Conservation (phyloP, 2,113 vertebrate genomes). For the Hyla sarda region DNA sequence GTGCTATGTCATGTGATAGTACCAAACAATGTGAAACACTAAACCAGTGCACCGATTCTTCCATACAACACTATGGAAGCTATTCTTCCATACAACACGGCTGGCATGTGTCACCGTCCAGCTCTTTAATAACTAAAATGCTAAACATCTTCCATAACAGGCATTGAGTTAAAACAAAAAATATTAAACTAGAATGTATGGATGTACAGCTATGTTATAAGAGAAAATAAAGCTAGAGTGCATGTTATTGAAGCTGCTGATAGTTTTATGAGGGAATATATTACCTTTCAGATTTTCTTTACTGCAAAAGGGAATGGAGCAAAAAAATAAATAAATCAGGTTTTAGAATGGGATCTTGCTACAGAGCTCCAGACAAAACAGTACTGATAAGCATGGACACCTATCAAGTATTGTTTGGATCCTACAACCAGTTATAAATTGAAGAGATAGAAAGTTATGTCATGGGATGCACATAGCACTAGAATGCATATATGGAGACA, state of each 20-base stretch:
- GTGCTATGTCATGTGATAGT: not conserved
- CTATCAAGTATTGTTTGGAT: not conserved
- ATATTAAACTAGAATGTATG: not conserved
- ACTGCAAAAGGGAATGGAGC: not conserved
- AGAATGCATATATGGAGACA: not conserved
- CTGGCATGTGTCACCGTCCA: not conserved
- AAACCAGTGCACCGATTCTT: not conserved
- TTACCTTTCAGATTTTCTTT: not conserved
- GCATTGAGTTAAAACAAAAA: not conserved
- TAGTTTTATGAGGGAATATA: not conserved
- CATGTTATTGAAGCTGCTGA: not conserved
- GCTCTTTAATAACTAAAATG: not conserved
- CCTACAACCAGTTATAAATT: not conserved
- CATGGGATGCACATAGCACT: not conserved
- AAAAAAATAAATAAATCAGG: not conserved
- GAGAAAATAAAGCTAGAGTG: not conserved
- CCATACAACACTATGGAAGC: no score
- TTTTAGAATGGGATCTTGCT: not conserved
- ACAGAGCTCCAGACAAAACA: not conserved
- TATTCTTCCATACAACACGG: not conserved
- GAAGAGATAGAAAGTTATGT: not conserved
- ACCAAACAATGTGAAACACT: conserved; percentile 24
- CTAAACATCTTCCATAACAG: not conserved
- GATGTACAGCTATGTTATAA: no score
- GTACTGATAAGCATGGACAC: not conserved